Evolutionary conservation across 2,113 vertebrate genomes (phyloP).

Genomic region (Crotalus helleri): DNA sequence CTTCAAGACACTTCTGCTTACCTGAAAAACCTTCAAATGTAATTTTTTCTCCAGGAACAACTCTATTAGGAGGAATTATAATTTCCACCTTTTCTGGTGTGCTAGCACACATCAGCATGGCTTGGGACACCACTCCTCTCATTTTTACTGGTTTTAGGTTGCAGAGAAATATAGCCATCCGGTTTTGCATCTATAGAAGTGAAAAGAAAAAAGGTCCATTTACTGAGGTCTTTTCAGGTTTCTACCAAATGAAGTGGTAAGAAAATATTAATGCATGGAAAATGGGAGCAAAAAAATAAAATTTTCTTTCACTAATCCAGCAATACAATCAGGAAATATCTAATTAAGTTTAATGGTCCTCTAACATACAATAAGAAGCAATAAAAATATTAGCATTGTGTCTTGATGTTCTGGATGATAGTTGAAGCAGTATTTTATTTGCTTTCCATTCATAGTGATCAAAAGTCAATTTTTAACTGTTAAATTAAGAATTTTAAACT

Average conservation of each 20-base stretch:
- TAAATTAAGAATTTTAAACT: neutral
- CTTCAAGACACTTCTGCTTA: slow-evolving; percentile 51
- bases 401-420: neutral
- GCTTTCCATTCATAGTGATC: neutral
- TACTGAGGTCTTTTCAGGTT: neutral
- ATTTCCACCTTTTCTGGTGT: slow-evolving; percentile 90
- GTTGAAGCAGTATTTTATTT: neutral
- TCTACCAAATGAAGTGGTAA: neutral
- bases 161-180: slow-evolving; percentile 88
- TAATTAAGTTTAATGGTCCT: neutral
- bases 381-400: slow-evolving; percentile 1
- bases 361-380: neutral
- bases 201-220: neutral
- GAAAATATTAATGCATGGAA: neutral
- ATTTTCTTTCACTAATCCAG: neutral
- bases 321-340: neutral
- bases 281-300: neutral
- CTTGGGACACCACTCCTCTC: slow-evolving; percentile 89
- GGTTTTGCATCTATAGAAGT: slow-evolving; percentile 86
- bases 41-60: slow-evolving; percentile 85
- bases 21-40: slow-evolving; percentile 85
- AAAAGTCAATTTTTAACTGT: neutral
- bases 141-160: slow-evolving; percentile 91
- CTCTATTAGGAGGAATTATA: slow-evolving; percentile 81
- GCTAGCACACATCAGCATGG: slow-evolving; percentile 92